Percentiles rank a stretch among this genome's conserved stretches.
phyloP scores from a whole-genome alignment of 2,797 vertebrate genomes.

The Myotis planiceps region DNA sequence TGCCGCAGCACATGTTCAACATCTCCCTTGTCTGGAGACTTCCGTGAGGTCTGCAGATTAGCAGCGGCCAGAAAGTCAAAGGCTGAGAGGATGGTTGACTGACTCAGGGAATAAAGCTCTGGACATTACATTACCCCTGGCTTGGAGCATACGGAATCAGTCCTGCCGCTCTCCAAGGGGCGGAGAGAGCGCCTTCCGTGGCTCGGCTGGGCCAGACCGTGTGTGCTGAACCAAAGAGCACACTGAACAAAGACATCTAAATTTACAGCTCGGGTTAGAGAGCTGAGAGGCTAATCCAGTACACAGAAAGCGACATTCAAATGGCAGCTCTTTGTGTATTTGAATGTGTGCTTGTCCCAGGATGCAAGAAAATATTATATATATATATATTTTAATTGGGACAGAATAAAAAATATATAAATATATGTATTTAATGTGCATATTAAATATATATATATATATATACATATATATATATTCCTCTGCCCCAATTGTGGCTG shows the following conservation, averaged over 20 bases:
- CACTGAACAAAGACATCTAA: slow-evolving; percentile 85
- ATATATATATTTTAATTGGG: neutral
- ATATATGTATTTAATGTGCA: neutral
- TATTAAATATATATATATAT: neutral
- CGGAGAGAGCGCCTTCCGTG: slow-evolving; percentile 76
- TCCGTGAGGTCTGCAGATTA: slow-evolving; percentile 81
- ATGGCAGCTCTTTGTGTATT: slow-evolving; percentile 71
- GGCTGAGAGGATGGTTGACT: slow-evolving; percentile 84
- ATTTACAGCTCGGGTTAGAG: slow-evolving; percentile 83
- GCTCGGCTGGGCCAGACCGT: slow-evolving; percentile 71
- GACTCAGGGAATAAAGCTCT: slow-evolving; percentile 81
- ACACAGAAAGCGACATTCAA: slow-evolving; percentile 76
- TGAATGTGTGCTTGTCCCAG: slow-evolving; percentile 71
- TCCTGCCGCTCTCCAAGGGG: slow-evolving; percentile 81
- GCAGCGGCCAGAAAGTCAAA: slow-evolving; percentile 77
- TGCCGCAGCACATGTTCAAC: slow-evolving; percentile 68
- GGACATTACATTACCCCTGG: slow-evolving; percentile 80
- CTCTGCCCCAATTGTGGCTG: neutral
- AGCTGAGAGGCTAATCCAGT: slow-evolving; percentile 80
- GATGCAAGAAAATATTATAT: neutral
- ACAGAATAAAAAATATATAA: neutral
- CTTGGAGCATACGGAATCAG: slow-evolving; percentile 82
- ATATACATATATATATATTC: neutral
- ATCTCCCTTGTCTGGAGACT: slow-evolving; percentile 81
- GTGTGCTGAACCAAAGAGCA: slow-evolving; percentile 80